These are phyloP conservation scores for Conomelus anceps DNA, from an alignment of 2,888 invertebrate genomes.

Conservation along the genomic window DNA sequence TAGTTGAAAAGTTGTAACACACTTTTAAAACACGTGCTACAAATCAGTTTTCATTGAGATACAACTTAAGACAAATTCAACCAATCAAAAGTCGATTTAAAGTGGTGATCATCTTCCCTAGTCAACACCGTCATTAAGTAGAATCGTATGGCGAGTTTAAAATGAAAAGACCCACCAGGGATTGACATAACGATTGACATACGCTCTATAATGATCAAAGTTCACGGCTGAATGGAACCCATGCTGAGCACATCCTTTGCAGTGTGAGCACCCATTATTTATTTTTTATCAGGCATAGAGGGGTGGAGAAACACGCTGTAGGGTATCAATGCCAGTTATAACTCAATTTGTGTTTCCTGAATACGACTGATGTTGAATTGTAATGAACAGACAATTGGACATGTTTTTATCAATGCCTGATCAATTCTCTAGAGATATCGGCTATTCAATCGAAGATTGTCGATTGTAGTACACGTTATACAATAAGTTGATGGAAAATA, in stretches of 20 bases:
- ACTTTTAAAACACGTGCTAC: neutral
- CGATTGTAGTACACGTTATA: neutral
- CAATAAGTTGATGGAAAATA: neutral
- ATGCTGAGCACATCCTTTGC: neutral
- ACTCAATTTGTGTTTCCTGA: neutral
- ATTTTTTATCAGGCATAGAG: neutral
- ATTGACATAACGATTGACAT: neutral
- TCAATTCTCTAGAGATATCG: neutral
- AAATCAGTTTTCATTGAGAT: neutral
- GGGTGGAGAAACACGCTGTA: neutral
- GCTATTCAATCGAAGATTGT: neutral
- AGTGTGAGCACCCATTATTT: neutral
- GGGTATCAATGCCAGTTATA: neutral
- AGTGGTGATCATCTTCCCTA: neutral
- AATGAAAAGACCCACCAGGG: neutral
- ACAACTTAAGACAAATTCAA: neutral
- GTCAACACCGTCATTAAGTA: neutral
- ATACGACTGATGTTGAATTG: neutral
- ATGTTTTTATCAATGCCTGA: neutral
- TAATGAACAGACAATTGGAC: neutral
- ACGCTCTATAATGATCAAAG: neutral
- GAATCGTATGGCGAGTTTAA: neutral
- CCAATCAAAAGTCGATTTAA: neutral
- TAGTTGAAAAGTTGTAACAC: too few relatives aligned
- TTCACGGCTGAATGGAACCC: neutral